Base-by-base conservation (phyloP, 2,888 invertebrate genomes). In the Drosophila imparisetae region DNA sequence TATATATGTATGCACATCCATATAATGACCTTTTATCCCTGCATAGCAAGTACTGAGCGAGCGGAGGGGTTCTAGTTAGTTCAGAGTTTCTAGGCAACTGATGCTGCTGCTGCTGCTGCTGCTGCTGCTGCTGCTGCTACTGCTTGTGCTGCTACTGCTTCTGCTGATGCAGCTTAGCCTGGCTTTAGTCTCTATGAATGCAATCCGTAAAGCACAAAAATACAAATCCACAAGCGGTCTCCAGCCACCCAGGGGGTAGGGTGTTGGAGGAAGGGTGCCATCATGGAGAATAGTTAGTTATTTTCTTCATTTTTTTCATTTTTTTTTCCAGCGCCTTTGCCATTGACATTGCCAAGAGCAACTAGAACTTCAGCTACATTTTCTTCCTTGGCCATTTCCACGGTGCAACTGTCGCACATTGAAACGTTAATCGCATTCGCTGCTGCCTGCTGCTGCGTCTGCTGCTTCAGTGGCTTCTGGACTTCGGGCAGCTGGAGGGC, bases 381-480 rank as follows among this genome's bases (percentile, higher is more conserved):
- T 36, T 58, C 27, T 21, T 49, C 65, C 53, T 38, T 49, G 58
- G 54, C 69, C 67, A 48, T 52, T 72, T 71, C 75, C 87, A 86
- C 74, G 87, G 72, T 77, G 78, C 83, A 86, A 86, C 85, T 86
- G 88, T 85, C 84, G 86, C 84, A 87, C 83, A 85, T 85, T 85
- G 86, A 81, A 85, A 85, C 88, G 88, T 88, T 85, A 85, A 85
- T 85, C 84, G 88, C 83, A 87, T 82, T 84, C 66, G 85, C 69
- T 67, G 57, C 67, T 76, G 69, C 72, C 60, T 27, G 58, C 21
- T 21, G 70, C 38, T 64, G 42, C 10, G 29, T 66, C 63, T 34
- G 52, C 36, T 73, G 72, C 55, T 53, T 48, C 52, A 27, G 45
- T 55, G 36, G 72, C 59, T 66, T 66, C 27, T 60, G 76, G 61